Base-by-base conservation (phyloP, 2,888 invertebrate species). In the Fabriciana adippe region DNA sequence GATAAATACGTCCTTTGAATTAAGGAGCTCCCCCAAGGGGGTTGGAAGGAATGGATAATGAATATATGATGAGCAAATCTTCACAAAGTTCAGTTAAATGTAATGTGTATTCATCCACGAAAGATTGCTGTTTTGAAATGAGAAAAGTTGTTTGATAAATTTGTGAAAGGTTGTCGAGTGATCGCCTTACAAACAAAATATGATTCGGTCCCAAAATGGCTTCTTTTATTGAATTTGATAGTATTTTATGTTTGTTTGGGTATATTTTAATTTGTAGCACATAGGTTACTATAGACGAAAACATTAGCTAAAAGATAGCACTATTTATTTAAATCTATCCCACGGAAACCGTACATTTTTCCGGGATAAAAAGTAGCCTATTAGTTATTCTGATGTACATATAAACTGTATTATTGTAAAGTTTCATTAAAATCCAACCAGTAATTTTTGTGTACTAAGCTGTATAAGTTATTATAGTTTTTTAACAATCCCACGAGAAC, bases 1-100 rank as follows among this genome's bases (percentile, higher is more conserved):
- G 89, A 90, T 90, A 90, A 89, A 90, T 90, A 89, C 86, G 78
- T 79, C 74, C 78, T 81, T 85, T 87, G 89, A 88, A 85, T 86
- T 81, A 70, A 64, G 71, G 72, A 67, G 74, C 75, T 78, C 76
- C 61, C 51, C 61, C 15, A 18, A 48, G 53, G 61, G 72, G 65
- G 53, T 68, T 53, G 65, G 69, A 64, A 70, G 67, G 31, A n/a
- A 59, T 59, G 48, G 76, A 75, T 85, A 84, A 88, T 88, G 88
- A 88, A 88, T 88, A 85, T 83, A 82, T 86, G 84, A 88, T 83
- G 79, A 85, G 78, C 78, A 83, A 85, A 84, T 83, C 80, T 83
- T 81, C 82, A 81, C 81, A 77, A 81, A 78, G 71, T 72, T 61
- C 53, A 72, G 51, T 51, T 55, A 56, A 48, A 56, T 61, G 50